Base-by-base conservation (phyloP, 2,113 vertebrate genomes). In the Pollachius pollachius region DNA sequence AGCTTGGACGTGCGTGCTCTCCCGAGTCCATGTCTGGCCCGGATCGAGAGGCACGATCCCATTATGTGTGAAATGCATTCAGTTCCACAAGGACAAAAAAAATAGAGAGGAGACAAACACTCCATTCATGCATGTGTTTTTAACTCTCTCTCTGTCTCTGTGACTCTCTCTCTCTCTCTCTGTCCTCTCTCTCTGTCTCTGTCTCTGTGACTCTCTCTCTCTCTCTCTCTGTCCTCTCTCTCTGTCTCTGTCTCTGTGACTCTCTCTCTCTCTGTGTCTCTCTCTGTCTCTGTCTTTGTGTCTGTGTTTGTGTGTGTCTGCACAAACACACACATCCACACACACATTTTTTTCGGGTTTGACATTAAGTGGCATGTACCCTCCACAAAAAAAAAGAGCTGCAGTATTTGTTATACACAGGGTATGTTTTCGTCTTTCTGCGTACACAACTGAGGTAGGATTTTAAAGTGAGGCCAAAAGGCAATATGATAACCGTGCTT, bases 1-100 rank as follows among this genome's bases (percentile, higher is more conserved):
- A 80, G 71, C 85, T 78, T 71, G 85, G 84, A 89, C 88, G 88
- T 79, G 78, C 83, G 62, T 88, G 83, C 75, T 27, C 82, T 48
- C 78, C 69, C 69, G 82, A 72, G 80, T 81, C 84, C 84, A 90
- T 88, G 84, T 87, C 75, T 77, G 70, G 76, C 77, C 66, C 65
- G 86, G 84, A 87, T 88, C 84, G 77, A 37, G 61, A 69, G 8
- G 75, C 72, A 60, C 73, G 75, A 89, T 91, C 87, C 82, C 70
- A 71, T 92, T 90, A 91, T 82, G 88, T 89, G 87, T 88, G 88
- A 91, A 90, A 90, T 82, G 72, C 80, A 75, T 87, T 89, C 87
- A 79, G 81, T 89, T 90, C 85, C 86, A 86, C 71, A 69, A 76
- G 30, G 30, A 34, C 30, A 1, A 34, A 78, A 78, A 80, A 77